A percentile compares a stretch with the other conserved stretches of the same genome.
phyloP scores from a whole-genome alignment of 2,113 vertebrate species.

The Pao palembangensis region DNA sequence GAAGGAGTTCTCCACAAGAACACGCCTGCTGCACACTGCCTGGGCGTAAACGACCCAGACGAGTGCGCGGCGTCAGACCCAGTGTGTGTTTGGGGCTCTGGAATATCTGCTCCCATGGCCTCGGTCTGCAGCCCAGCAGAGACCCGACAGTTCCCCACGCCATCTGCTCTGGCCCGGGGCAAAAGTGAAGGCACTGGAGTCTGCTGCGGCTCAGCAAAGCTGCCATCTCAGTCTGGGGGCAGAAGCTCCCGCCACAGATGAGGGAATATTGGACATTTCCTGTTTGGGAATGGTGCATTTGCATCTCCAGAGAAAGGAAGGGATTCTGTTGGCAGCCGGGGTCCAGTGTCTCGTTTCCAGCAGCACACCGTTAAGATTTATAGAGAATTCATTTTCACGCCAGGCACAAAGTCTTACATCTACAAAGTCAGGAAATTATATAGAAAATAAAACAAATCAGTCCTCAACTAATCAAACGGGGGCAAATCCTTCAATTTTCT shows the following conservation, averaged over 20 bases:
- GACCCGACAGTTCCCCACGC: constrained; percentile 52
- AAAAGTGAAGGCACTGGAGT: constrained; percentile 78
- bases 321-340: constrained; percentile 66
- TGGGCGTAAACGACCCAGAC: too few relatives aligned
- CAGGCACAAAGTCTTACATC: constrained; percentile 67
- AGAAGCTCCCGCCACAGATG: constrained; percentile 19
- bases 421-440: constrained; percentile 37
- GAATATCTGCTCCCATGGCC: constrained; percentile 43
- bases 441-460: constrained; percentile 10
- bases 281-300: constrained; percentile 45
- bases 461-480: too few relatives aligned
- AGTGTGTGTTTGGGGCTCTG: constrained; percentile 6
- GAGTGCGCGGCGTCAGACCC: too few relatives aligned
- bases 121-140: constrained; percentile 53
- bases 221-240: constrained; percentile 44
- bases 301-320: constrained; percentile 14
- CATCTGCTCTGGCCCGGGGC: constrained; percentile 51
- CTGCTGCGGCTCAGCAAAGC: constrained; percentile 70
- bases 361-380: constrained; percentile 61
- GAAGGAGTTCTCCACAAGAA: too few relatives aligned
- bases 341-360: constrained; percentile 62
- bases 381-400: constrained; percentile 54
- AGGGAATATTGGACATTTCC: neutral
- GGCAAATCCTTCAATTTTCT: too few relatives aligned
- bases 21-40: too few relatives aligned